A percentile compares a stretch with the other conserved stretches of the same genome.
phyloP scores from a whole-genome alignment of 1,140 invertebrate species.

The Homarus americanus region DNA sequence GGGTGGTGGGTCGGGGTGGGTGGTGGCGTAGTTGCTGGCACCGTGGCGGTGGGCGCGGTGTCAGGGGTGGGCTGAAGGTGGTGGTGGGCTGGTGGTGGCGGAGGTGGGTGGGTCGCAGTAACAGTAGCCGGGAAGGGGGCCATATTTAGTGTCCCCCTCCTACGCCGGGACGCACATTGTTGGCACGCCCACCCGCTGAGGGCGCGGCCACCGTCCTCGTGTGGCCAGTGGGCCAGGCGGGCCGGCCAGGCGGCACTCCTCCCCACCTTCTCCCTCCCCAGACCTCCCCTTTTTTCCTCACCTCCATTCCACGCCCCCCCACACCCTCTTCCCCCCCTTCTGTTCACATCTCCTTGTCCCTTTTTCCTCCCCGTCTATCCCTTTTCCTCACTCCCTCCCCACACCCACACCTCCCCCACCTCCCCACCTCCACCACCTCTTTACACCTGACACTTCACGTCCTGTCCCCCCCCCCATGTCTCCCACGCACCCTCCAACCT shows the following conservation, averaged over 20 bases:
- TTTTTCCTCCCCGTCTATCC: too few relatives aligned
- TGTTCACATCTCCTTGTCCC: too few relatives aligned
- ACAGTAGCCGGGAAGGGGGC: conserved; percentile 57
- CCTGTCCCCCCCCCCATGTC: too few relatives aligned
- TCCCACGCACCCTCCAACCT: too few relatives aligned
- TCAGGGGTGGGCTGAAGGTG: background rate
- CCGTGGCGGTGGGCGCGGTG: background rate
- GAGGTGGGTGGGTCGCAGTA: conserved; percentile 37
- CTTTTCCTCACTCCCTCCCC: too few relatives aligned
- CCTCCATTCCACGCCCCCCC: background rate
- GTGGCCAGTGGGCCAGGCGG: conserved; percentile 19
- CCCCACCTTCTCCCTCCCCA: background rate
- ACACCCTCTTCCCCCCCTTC: too few relatives aligned
- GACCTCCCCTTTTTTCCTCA: background rate
- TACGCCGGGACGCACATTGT: conserved; percentile 55
- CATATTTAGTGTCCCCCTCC: conserved; percentile 61
- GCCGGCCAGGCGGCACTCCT: background rate
- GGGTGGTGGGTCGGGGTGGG: conserved; percentile 1
- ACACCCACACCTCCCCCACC: too few relatives aligned
- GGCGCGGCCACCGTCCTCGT: conserved; percentile 38
- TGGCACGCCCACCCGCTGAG: conserved; percentile 56
- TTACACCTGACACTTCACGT: too few relatives aligned
- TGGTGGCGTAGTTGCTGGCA: background rate
- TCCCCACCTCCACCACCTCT: too few relatives aligned
- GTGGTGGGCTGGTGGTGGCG: conserved; percentile 15